phyloP scores from a whole-genome alignment of 1,140 invertebrate species.

The Drosophila tani region DNA sequence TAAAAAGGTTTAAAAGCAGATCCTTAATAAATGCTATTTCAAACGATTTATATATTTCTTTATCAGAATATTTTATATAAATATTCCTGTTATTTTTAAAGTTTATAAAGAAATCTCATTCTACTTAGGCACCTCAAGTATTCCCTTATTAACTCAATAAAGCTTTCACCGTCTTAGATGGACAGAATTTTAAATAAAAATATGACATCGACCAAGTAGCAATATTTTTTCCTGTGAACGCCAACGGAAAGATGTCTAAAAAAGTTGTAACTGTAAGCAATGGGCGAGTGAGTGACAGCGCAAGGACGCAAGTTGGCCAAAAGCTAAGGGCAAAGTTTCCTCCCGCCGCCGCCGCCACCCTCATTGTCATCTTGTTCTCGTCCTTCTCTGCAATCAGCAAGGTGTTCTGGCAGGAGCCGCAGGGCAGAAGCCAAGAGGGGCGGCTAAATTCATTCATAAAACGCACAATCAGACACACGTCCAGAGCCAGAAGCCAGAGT shows the following conservation, averaged over 20 bases:
- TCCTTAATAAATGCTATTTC: background rate
- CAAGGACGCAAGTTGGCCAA: conserved; percentile 17
- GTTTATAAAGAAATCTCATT: background rate
- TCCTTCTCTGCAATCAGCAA: conserved; percentile 35
- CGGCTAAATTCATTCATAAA: conserved; percentile 76
- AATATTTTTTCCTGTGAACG: conserved; percentile 9
- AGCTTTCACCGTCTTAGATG: background rate
- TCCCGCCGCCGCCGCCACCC: conserved; percentile 19
- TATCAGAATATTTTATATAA: background rate
- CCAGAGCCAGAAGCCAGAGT: conserved; percentile 1
- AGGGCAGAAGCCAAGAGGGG: conserved; percentile 20
- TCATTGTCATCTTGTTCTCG: conserved; percentile 59
- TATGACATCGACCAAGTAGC: background rate
- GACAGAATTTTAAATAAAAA: background rate
- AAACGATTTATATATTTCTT: background rate
- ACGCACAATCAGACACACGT: conserved; percentile 57
- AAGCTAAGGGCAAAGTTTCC: conserved; percentile 70
- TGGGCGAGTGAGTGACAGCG: conserved; percentile 48
- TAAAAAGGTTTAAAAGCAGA: background rate
- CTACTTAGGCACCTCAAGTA: background rate
- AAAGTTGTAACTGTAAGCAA: conserved; percentile 75
- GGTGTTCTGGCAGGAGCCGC: conserved; percentile 22
- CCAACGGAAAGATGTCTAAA: conserved; percentile 21
- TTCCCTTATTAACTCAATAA: background rate
- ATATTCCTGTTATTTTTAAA: background rate